These are phyloP conservation scores for Aphaenogaster floridana DNA, from an alignment of 1,140 invertebrate genomes.

Conservation along the genomic window DNA sequence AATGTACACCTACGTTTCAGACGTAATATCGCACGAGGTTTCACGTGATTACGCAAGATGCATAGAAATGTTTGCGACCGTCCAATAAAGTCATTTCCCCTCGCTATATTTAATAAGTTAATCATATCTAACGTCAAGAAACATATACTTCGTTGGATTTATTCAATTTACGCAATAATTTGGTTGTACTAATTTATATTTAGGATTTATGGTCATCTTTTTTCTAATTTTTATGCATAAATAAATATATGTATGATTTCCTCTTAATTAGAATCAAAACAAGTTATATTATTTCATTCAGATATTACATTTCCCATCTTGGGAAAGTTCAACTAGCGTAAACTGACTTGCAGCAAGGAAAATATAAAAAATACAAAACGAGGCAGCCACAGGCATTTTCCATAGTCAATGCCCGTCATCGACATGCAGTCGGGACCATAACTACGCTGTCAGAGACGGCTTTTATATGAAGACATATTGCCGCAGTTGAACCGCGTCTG, in stretches of 20 bases:
- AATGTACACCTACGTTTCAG: constrained; percentile 57
- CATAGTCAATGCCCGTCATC: constrained; percentile 58
- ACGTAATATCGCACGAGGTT: constrained; percentile 32
- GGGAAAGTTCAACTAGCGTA: background rate
- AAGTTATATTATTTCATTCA: background rate
- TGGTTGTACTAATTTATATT: background rate
- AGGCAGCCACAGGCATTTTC: constrained; percentile 16
- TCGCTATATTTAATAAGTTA: constrained; percentile 29
- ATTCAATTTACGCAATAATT: constrained; percentile 13
- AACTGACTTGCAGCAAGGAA: background rate
- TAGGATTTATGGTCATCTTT: background rate
- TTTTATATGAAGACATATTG: constrained; percentile 76
- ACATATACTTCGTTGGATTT: background rate
- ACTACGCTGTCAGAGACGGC: constrained; percentile 66
- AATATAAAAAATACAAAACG: constrained; percentile 11
- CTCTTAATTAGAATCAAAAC: background rate
- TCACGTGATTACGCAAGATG: constrained; percentile 16
- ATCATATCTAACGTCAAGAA: background rate
- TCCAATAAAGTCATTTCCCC: background rate
- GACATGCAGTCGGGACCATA: constrained; percentile 65
- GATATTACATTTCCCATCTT: background rate
- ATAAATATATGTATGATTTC: background rate
- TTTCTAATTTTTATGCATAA: background rate
- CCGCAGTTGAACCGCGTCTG: constrained; percentile 68
- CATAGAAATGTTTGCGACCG: background rate